Conservation (phyloP, 2,888 invertebrate species). For the Xestobium rufovillosum region DNA sequence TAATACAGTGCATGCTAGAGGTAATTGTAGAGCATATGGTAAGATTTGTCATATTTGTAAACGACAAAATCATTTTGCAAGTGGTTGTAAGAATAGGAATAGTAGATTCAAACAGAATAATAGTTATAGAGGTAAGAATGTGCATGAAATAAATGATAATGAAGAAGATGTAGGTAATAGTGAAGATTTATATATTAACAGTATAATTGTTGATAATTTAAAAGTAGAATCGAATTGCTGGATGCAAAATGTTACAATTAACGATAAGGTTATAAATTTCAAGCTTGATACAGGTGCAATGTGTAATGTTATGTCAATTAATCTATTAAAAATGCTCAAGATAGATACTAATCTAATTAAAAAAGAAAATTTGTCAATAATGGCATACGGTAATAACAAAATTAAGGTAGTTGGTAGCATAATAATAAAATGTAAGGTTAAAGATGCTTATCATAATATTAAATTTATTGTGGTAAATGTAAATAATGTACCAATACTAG, state of each 20-base stretch:
- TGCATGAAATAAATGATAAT: background rate
- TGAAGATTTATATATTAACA: too few species aligned
- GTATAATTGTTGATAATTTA: too few species aligned
- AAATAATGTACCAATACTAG: conserved; percentile 12
- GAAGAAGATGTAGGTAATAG: too few species aligned
- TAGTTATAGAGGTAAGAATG: background rate
- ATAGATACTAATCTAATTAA: conserved; percentile 7
- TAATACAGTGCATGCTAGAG: conserved; percentile 12
- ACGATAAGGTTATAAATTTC: conserved; percentile 10
- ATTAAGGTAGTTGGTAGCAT: conserved; percentile 12
- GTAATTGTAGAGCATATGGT: conserved; percentile 21
- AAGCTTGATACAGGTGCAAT: conserved; percentile 18
- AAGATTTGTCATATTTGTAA: conserved; percentile 17
- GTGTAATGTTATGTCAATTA: conserved; percentile 16
- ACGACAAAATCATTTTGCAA: conserved; percentile 18
- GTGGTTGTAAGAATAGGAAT: conserved; percentile 15
- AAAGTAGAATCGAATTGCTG: conserved; percentile 11
- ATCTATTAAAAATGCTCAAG: conserved; percentile 10
- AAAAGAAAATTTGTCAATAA: conserved; percentile 3
- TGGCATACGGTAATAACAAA: conserved; percentile 18
- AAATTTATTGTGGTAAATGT: conserved; percentile 15
- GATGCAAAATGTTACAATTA: conserved; percentile 13
- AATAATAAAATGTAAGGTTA: conserved; percentile 12
- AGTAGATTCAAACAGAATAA: background rate
- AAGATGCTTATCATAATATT: conserved; percentile 12